Evolutionary conservation across 2,113 vertebrate genomes (phyloP).

Genomic region (Furnarius figulus): DNA sequence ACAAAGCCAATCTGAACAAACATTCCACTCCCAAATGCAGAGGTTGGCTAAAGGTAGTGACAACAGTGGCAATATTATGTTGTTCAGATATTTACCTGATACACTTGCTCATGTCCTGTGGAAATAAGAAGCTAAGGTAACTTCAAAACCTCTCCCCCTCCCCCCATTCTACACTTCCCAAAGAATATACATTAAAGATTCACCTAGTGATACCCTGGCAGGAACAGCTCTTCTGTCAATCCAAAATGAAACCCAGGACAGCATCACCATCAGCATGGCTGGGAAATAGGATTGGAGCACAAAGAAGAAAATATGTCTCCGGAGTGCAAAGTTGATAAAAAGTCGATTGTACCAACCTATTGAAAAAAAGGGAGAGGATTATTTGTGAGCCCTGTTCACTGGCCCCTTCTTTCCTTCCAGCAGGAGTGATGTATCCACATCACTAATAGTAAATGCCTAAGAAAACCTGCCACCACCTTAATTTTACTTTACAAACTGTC

Average conservation of each 20-base stretch:
- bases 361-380: conserved; percentile 7
- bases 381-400: background rate
- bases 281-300: conserved; percentile 94
- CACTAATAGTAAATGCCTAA: background rate
- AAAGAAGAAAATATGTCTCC: conserved; percentile 94
- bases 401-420: background rate
- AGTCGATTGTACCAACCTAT: conserved; percentile 93
- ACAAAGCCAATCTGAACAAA: background rate
- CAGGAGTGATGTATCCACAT: background rate
- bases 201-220: conserved; percentile 90
- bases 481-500: background rate
- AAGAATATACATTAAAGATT: background rate
- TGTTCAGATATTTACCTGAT: background rate
- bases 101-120: background rate
- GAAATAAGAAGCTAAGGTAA: background rate
- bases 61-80: background rate
- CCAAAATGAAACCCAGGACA: conserved; percentile 96
- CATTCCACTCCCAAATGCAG: background rate
- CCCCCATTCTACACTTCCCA: background rate
- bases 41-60: background rate
- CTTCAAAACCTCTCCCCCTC: background rate
- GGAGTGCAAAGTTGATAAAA: conserved; percentile 91
- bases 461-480: background rate
- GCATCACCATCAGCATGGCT: conserved; percentile 92
- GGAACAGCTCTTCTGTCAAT: conserved; percentile 90